Base-by-base conservation (phyloP, 2,888 invertebrate genomes). In the Drosophila cyrtoloma region DNA sequence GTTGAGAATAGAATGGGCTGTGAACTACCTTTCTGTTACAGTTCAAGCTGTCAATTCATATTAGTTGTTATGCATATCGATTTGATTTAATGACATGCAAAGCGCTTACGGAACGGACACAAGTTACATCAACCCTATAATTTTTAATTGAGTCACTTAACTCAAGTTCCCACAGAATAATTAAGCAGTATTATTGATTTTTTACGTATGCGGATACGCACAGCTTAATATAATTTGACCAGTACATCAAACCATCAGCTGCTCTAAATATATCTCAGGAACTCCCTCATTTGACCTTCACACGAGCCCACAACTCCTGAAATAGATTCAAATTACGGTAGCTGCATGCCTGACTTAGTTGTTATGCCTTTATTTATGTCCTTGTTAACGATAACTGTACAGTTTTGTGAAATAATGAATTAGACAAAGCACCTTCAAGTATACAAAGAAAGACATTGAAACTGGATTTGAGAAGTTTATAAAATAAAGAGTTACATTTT, bases 131-230 rank as follows among this genome's bases (percentile, higher is more conserved):
- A 59, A 39, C 9, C 65, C 35, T 65, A 63, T 71, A 60, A 72
- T 63, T 77, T 81, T 64, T 68, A 77, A 77, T 64, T 71, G 51
- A 10, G 44, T 7, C 56, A 55, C 4, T 22, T 47, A 22, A 53
- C 32, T 47, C 37, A 28, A 59, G 68, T 75, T 57, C 10, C 32
- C 61, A 39, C 35, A 44, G 37, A 52, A 50, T 56, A 35, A 47
- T n/a, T 57, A 39, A 52, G 33, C 39, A 19, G 33, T 30, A 33
- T 44, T 63, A 80, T 39, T 37, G 47, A 63, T 66, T 42, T 33
- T 5, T 26, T 61, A 26, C 26, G 22, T 26, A 47, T 47, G 16
- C 26, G 47, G 47, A 16, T 47, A 47, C 47, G 47, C 16, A 14
- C 16, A 52, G 37, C 62, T 44, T 51, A 59, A 66, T 66, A 66